These are phyloP conservation scores for Chloroceryle inda DNA, from an alignment of 2,797 vertebrate genomes.

Conservation along the genomic window DNA sequence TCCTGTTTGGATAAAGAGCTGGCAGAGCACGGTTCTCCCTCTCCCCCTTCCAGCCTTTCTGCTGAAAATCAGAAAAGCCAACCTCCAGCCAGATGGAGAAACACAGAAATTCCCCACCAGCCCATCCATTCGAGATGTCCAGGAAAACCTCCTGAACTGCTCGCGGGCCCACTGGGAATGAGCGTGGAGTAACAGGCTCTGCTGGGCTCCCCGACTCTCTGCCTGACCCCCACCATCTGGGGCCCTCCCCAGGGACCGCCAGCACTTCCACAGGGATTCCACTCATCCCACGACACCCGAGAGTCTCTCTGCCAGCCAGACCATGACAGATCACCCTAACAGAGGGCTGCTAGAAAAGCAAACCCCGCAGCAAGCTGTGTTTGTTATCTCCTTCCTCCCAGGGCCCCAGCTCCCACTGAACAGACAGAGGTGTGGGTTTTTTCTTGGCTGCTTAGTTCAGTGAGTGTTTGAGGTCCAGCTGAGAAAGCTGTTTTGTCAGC, in stretches of 20 bases:
- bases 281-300: fast-evolving
- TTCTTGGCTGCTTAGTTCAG: neutral
- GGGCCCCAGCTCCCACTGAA: neutral
- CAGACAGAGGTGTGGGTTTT: neutral
- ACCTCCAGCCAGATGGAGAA: neutral
- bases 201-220: neutral
- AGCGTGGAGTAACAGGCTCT: neutral
- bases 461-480: neutral
- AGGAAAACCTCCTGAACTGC: neutral
- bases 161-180: neutral
- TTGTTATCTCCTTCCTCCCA: neutral
- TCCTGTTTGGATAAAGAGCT: neutral
- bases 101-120: neutral
- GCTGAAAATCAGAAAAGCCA: neutral
- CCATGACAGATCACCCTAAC: neutral
- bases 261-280: neutral
- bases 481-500: neutral
- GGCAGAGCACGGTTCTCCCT: neutral
- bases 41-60: neutral
- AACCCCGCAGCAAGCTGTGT: neutral
- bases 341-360: neutral
- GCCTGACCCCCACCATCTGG: neutral
- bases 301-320: neutral
- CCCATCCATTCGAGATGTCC: neutral
- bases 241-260: neutral